Conservation (phyloP, 2,113 vertebrate genomes). For the Caretta caretta region DNA sequence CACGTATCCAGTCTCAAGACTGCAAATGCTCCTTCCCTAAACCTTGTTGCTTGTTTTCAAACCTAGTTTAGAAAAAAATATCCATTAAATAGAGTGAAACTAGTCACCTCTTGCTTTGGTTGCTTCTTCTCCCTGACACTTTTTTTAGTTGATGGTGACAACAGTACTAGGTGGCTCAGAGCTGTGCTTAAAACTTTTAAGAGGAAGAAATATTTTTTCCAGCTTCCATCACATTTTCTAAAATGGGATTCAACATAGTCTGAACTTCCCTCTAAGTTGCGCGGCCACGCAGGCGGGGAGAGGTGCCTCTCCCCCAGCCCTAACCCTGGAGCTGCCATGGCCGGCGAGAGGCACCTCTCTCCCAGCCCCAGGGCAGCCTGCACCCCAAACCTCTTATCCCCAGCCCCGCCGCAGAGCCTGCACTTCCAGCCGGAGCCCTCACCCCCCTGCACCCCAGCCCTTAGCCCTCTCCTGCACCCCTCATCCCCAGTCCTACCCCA, state of each 20-base stretch:
- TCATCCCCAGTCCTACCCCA: too few species aligned
- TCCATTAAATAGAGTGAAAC: neutral
- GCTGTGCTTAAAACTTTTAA: neutral
- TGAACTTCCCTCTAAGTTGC: neutral
- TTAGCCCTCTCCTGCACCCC: too few species aligned
- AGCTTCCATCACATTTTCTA: neutral
- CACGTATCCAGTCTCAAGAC: neutral
- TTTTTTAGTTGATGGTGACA: neutral
- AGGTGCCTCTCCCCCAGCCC: too few species aligned
- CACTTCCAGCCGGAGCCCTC: too few species aligned
- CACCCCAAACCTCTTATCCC: too few species aligned
- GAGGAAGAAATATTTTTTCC: neutral
- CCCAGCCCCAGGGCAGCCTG: too few species aligned
- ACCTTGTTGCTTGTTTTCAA: neutral
- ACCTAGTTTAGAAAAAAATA: neutral
- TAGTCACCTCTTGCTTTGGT: neutral
- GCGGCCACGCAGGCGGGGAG: too few species aligned
- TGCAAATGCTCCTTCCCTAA: neutral
- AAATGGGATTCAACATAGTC: neutral
- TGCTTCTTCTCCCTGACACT: neutral
- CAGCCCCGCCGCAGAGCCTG: too few species aligned
- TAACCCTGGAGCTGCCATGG: too few species aligned
- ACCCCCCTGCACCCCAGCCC: too few species aligned
- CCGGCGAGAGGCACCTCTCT: too few species aligned
- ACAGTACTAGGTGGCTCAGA: neutral